These are phyloP conservation scores for Apodemus agrarius DNA, from an alignment of 2,797 vertebrate genomes.

Conservation along the genomic window DNA sequence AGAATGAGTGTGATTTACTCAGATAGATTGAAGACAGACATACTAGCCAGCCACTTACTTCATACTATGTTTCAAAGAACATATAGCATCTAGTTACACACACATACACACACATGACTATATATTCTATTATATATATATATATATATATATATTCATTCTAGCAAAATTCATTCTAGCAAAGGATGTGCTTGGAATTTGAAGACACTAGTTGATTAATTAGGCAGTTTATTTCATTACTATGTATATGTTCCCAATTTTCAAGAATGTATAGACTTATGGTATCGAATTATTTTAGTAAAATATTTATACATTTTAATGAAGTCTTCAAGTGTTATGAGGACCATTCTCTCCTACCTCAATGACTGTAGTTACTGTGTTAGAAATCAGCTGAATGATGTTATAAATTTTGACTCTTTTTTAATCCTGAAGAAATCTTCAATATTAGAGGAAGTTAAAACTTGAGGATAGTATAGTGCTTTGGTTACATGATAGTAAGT, in stretches of 20 bases:
- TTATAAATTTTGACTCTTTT: background rate
- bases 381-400: background rate
- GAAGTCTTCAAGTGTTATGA: background rate
- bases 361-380: background rate
- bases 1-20: background rate
- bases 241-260: background rate
- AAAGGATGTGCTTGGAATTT: background rate
- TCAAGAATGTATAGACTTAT: conserved; percentile 21
- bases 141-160: too few relatives aligned
- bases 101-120: too few relatives aligned
- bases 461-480: background rate
- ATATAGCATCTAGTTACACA: background rate
- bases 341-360: background rate
- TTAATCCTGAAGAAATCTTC: background rate
- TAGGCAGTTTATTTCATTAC: conserved; percentile 5
- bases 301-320: conserved; percentile 17
- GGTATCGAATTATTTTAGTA: conserved; percentile 25
- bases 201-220: background rate
- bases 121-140: too few relatives aligned
- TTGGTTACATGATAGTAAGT: background rate
- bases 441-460: background rate
- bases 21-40: background rate
- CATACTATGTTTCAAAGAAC: conserved; percentile 22
- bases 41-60: background rate
- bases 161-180: background rate